phyloP scores from a whole-genome alignment of 2,113 vertebrate species.

The Lonchura striata region DNA sequence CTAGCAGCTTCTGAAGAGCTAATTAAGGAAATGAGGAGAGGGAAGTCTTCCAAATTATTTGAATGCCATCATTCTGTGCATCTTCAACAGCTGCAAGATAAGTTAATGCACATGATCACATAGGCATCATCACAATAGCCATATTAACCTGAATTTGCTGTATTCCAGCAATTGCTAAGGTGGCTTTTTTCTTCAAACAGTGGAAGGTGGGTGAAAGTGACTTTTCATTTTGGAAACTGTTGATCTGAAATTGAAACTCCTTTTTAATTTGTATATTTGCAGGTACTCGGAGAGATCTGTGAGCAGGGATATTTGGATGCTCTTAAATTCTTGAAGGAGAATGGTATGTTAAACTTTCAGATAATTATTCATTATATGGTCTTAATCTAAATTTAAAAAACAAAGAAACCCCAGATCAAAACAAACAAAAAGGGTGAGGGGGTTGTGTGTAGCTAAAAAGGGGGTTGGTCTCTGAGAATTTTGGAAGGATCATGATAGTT shows the following conservation, averaged over 20 bases:
- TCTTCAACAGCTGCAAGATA: background rate
- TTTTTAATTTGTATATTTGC: background rate
- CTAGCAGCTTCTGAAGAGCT: background rate
- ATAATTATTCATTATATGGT: background rate
- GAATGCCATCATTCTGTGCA: background rate
- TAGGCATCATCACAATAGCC: background rate
- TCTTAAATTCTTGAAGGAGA: conserved; percentile 84
- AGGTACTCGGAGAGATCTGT: conserved; percentile 87
- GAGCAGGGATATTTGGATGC: conserved; percentile 88
- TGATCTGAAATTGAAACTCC: background rate
- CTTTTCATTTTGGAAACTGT: background rate
- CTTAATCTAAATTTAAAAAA: background rate
- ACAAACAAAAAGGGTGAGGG: background rate
- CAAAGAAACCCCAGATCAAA: background rate
- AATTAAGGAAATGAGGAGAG: background rate
- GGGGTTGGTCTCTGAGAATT: background rate
- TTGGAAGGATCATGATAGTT: background rate
- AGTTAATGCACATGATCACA: accelerated
- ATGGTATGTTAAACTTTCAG: conserved; percentile 75
- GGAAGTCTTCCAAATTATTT: background rate
- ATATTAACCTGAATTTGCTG: background rate
- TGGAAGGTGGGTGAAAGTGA: background rate
- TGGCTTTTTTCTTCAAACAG: background rate
- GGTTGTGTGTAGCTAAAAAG: background rate
- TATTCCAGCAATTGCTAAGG: background rate